These are phyloP conservation scores for Eulemur rubriventer DNA, from an alignment of 2,797 vertebrate species.

Conservation along the genomic window DNA sequence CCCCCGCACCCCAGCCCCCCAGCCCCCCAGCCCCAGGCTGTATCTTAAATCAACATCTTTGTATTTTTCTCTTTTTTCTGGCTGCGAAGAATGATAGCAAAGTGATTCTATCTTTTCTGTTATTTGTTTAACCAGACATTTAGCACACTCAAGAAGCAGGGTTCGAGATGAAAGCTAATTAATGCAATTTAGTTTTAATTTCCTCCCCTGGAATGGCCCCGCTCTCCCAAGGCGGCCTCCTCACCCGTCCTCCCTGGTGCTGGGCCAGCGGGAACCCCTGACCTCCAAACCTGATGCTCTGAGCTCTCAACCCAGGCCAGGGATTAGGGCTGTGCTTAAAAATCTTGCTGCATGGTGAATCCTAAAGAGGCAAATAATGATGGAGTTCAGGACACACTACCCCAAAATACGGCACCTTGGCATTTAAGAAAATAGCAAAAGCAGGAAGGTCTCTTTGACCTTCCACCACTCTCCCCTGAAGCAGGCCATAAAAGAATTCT, in stretches of 20 bases:
- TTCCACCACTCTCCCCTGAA: not conserved
- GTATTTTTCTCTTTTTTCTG: slow-evolving; percentile 11
- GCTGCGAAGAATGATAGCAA: not conserved
- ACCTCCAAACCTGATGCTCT: not conserved
- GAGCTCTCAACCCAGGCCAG: not conserved
- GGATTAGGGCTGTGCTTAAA: not conserved
- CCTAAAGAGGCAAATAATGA: not conserved
- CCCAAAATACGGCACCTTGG: not conserved
- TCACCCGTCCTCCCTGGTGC: not conserved
- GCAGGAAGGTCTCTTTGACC: not conserved
- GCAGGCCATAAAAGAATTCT: not conserved
- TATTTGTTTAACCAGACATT: slow-evolving; percentile 60
- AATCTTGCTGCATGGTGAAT: not conserved
- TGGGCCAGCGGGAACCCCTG: not conserved
- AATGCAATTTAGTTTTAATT: slow-evolving; percentile 59
- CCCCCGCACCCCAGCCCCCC: not conserved
- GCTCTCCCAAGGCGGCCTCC: not conserved
- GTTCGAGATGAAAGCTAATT: slow-evolving; percentile 45
- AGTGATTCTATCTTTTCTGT: not conserved
- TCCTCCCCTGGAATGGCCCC: slow-evolving; percentile 25
- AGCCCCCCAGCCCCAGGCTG: not conserved
- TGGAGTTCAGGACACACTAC: too few species aligned
- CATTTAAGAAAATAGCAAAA: not conserved
- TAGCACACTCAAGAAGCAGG: slow-evolving; percentile 53
- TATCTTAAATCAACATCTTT: slow-evolving; percentile 72